Percentiles rank a stretch among this genome's conserved stretches.
Evolutionary conservation across 2,113 vertebrate genomes (phyloP).

Genomic region (Lichenostomus cassidix): DNA sequence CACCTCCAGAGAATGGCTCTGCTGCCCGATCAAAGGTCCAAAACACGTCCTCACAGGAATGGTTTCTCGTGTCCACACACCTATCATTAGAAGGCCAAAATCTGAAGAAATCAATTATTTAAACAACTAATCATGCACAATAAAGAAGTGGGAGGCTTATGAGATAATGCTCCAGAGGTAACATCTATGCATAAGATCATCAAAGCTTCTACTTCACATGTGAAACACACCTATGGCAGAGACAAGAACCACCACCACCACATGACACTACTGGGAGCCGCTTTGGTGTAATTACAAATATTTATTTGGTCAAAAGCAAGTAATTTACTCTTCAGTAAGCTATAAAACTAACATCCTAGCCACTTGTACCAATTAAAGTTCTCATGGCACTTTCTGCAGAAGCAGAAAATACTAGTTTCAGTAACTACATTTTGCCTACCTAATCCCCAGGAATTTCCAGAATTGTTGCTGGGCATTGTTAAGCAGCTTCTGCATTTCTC

Average conservation of each 20-base stretch:
- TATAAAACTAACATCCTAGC: constrained; percentile 46
- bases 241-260: constrained; percentile 59
- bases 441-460: constrained; percentile 69
- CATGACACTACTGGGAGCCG: constrained; percentile 23
- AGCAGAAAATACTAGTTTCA: constrained; percentile 63
- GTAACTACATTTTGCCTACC: constrained; percentile 64
- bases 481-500: constrained; percentile 70
- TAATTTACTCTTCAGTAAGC: constrained; percentile 45
- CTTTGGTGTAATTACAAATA: constrained; percentile 19
- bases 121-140: not conserved
- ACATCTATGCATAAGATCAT: constrained; percentile 35
- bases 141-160: not conserved
- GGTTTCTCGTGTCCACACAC: constrained; percentile 89
- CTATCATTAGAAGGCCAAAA: constrained; percentile 67
- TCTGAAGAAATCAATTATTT: constrained; percentile 32
- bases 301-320: constrained; percentile 37
- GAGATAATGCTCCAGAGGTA: not conserved
- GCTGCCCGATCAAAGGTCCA: constrained; percentile 93
- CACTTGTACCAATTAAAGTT: constrained; percentile 31
- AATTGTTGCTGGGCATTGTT: constrained; percentile 66
- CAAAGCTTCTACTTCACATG: constrained; percentile 56
- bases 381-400: constrained; percentile 55
- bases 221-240: constrained; percentile 51
- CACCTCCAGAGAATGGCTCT: constrained; percentile 92
- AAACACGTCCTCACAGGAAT: constrained; percentile 94